Conservation (phyloP, 2,888 invertebrate species). For the Amiota communis region DNA sequence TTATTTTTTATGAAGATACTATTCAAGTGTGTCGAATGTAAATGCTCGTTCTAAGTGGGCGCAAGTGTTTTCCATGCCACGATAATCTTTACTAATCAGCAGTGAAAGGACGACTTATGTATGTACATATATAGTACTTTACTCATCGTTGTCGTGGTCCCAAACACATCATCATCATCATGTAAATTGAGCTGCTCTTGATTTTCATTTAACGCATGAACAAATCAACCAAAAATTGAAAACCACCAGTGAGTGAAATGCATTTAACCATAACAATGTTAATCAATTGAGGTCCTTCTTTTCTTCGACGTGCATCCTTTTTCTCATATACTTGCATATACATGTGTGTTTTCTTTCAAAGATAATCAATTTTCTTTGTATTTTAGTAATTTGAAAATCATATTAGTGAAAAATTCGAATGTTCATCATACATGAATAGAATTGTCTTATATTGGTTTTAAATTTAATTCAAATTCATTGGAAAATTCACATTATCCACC, state of each 20-base stretch:
- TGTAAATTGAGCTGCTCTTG: conserved; percentile 23
- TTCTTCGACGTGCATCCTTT: conserved; percentile 6
- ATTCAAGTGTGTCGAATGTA: conserved; percentile 5
- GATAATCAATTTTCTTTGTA: conserved; percentile 20
- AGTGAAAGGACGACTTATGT: conserved; percentile 41
- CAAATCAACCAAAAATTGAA: not conserved
- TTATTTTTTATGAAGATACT: not conserved
- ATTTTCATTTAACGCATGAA: conserved; percentile 23
- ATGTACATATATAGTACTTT: too few relatives aligned
- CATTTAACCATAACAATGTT: conserved; percentile 20
- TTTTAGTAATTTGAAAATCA: conserved; percentile 16
- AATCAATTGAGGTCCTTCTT: conserved; percentile 20
- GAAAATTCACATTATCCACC: conserved; percentile 11
- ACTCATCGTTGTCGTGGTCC: too few relatives aligned
- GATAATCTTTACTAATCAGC: conserved; percentile 61
- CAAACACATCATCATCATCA: conserved; percentile 18
- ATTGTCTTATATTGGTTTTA: not conserved
- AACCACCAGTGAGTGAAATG: conserved; percentile 42
- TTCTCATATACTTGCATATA: not conserved
- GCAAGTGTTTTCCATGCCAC: conserved; percentile 55
- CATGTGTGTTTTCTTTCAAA: not conserved
- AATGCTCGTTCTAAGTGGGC: conserved; percentile 30
- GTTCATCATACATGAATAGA: too few relatives aligned
- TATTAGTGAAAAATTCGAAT: not conserved
- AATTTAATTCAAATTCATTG: not conserved